A percentile compares a stretch with the other conserved stretches of the same genome.
Evolutionary conservation across 2,888 invertebrate genomes (phyloP).

Genomic region (Pseudanteris insignis): DNA sequence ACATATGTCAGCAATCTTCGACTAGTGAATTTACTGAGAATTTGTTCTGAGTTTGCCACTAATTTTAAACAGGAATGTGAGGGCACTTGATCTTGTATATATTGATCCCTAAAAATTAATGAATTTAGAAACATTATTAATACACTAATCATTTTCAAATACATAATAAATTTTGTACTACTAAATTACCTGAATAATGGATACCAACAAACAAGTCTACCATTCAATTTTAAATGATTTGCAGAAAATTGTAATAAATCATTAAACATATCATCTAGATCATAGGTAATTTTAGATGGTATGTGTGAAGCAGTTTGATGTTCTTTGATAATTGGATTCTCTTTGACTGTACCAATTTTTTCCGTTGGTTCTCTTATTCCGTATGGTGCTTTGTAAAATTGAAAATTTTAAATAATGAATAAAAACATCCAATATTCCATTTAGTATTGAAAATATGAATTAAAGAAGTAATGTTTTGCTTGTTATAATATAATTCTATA

Average conservation of each 20-base stretch:
- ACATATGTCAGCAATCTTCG: conserved; percentile 87
- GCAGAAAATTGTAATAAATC: conserved; percentile 89
- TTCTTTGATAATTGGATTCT: conserved; percentile 73
- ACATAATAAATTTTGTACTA: conserved; percentile 4
- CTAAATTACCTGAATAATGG: conserved; percentile 77
- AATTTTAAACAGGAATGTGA: conserved; percentile 80
- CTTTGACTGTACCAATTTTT: conserved; percentile 75
- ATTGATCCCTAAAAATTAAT: conserved; percentile 84
- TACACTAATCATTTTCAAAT: neutral
- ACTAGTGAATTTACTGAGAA: conserved; percentile 81
- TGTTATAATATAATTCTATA: too few species aligned
- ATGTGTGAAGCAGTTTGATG: conserved; percentile 77
- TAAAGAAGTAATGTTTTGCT: too few species aligned
- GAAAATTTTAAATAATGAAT: neutral
- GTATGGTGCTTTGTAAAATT: conserved; percentile 92
- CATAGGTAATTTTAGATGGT: conserved; percentile 87
- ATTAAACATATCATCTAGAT: conserved; percentile 80
- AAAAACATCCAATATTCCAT: neutral
- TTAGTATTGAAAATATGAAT: too few species aligned
- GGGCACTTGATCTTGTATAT: conserved; percentile 78
- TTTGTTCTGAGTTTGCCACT: conserved; percentile 88
- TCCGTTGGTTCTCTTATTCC: conserved; percentile 95
- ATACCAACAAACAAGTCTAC: conserved; percentile 94
- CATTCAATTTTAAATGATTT: conserved; percentile 76
- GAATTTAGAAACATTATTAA: conserved; percentile 33